Evolutionary conservation across 1,140 invertebrate genomes (phyloP), one percentile per base, ranked within the genome.

Genomic region (Charaxes varanes): DNA sequence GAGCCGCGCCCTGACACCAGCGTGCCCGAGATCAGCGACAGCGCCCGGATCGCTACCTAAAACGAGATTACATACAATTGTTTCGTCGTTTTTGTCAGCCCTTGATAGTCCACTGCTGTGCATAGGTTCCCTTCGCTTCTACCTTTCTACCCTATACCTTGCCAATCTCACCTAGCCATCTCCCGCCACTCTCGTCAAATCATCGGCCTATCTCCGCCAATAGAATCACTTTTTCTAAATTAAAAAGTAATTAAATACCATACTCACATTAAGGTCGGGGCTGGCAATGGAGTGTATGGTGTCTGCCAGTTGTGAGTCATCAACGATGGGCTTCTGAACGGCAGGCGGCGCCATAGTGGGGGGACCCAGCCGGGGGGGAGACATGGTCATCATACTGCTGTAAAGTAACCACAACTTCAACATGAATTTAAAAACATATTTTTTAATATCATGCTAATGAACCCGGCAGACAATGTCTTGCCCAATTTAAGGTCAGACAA

Each of bases 251-350:
- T 10, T 3, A 23, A 24, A 24, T 24, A 24, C 6, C 7, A 30
- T 6, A 71, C 65, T 67, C 30, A 85, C 83, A 30, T 78, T 81
- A 4, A 93, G 83, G 56, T 93, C 91, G 5, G 88, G 82, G 57
- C 88, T 90, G 11, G 89, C 88, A 43, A 94, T 90, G 13, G 91
- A 90, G 35, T 91, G 87, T 43, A 93, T 87, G 18, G 73, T 88
- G 48, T 87, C 84, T 6, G 87, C 86, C 0, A 85, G 59, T 19
- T 87, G 65, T 37, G 66, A 85, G 34, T 88, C 86, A 40, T 87
- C 76, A 1, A 82, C 77, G 33, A 38, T 6, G 0, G 53, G 21
- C 26, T 47, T 52, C 19, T 31, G 33, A 0, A n/a, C n/a, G n/a
- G 83, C 77, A 13, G 62, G 37, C 6, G 57, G 11, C 8, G 71